Percentiles rank a stretch among this genome's conserved stretches.
phyloP scores from a whole-genome alignment of 2,888 invertebrate species.

The Sphinx pinastri region DNA sequence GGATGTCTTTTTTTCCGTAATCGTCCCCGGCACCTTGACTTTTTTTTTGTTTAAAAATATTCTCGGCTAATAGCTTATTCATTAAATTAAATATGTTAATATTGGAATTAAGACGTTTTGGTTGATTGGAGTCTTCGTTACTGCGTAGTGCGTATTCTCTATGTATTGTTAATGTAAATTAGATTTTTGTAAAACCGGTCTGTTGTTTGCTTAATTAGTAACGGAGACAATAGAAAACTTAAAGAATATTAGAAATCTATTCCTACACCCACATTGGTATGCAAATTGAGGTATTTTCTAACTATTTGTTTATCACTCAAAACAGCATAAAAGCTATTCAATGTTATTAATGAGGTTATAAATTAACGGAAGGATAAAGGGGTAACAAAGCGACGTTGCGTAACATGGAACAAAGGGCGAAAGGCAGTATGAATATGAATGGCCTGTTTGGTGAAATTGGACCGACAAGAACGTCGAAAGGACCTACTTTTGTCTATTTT shows the following conservation, averaged over 20 bases:
- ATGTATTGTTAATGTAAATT: slow-evolving; percentile 13
- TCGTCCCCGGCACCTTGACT: slow-evolving; percentile 22
- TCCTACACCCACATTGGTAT: slow-evolving; percentile 15
- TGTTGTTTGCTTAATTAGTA: slow-evolving; percentile 12
- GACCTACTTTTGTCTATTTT: slow-evolving; percentile 46
- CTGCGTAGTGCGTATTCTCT: background rate
- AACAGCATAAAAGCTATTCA: slow-evolving; percentile 34
- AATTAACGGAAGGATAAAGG: slow-evolving; percentile 68
- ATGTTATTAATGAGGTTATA: slow-evolving; percentile 40
- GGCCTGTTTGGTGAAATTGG: slow-evolving; percentile 72
- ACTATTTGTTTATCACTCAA: slow-evolving; percentile 26
- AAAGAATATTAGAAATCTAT: background rate
- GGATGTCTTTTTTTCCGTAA: slow-evolving; percentile 53
- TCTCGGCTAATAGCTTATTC: slow-evolving; percentile 31
- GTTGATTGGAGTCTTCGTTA: slow-evolving; percentile 19
- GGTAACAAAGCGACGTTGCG: slow-evolving; percentile 64
- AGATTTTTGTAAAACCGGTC: background rate
- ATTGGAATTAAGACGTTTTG: slow-evolving; percentile 24
- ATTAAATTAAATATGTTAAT: slow-evolving; percentile 29
- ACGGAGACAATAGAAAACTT: background rate
- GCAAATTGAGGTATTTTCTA: slow-evolving; percentile 14
- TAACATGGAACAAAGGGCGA: slow-evolving; percentile 73
- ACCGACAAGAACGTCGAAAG: slow-evolving; percentile 54
- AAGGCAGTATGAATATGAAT: slow-evolving; percentile 79
- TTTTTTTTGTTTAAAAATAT: slow-evolving; percentile 34